Evolutionary conservation across 2,888 invertebrate species (phyloP).

Genomic region (Nematopogon swammerdamellus): DNA sequence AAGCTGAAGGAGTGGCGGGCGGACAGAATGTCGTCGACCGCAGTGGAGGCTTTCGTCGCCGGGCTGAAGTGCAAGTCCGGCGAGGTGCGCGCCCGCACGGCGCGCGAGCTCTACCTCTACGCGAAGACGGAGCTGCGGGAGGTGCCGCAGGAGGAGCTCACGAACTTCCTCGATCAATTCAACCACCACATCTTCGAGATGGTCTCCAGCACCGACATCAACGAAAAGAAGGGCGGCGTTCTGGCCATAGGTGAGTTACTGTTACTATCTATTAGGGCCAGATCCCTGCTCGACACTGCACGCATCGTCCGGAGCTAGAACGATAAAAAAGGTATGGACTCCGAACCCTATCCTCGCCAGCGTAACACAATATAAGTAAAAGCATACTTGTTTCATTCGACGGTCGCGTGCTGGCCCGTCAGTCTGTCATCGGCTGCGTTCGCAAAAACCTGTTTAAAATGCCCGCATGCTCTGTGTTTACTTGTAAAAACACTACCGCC

Average conservation of each 20-base stretch:
- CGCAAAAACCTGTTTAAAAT: too few relatives aligned
- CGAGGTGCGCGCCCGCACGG: constrained; percentile 80
- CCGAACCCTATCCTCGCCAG: too few relatives aligned
- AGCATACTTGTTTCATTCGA: too few relatives aligned
- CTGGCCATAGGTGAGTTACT: constrained; percentile 76
- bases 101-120: constrained; percentile 85
- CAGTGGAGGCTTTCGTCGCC: constrained; percentile 74
- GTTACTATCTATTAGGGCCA: too few relatives aligned
- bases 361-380: too few relatives aligned
- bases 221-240: constrained; percentile 95
- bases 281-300: too few relatives aligned
- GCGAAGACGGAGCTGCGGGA: constrained; percentile 88
- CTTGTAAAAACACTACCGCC: too few relatives aligned
- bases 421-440: too few relatives aligned
- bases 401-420: too few relatives aligned
- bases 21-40: not conserved
- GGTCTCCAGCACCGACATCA: constrained; percentile 89
- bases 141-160: constrained; percentile 86
- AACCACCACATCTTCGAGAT: constrained; percentile 95
- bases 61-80: constrained; percentile 88
- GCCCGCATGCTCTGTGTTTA: too few relatives aligned
- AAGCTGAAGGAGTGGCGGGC: not conserved
- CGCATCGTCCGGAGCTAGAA: too few relatives aligned
- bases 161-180: constrained; percentile 89
- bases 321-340: too few relatives aligned